Evolutionary conservation across 2,888 invertebrate species (phyloP).

Genomic region (Proisotoma minuta): DNA sequence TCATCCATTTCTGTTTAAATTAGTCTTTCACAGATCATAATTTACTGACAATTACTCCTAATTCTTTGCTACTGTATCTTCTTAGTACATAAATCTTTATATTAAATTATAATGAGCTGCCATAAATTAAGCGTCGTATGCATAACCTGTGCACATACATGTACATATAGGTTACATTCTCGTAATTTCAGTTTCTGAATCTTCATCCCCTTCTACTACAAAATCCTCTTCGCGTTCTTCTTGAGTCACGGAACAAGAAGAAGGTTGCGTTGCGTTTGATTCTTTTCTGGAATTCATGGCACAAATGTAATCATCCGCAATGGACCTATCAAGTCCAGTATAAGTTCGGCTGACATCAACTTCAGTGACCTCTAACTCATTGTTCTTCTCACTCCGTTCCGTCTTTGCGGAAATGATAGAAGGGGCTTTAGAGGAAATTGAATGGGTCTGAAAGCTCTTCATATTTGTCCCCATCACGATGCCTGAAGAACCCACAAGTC

Average conservation of each 20-base stretch:
- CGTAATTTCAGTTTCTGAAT: conserved; percentile 22
- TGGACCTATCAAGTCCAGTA: conserved; percentile 52
- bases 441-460: conserved; percentile 4
- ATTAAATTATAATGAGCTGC: too few species aligned
- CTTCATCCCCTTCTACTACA: conserved; percentile 12
- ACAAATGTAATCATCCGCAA: conserved; percentile 52
- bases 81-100: too few species aligned
- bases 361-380: conserved; percentile 48
- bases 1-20: too few species aligned
- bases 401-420: conserved; percentile 19
- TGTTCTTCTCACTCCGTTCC: conserved; percentile 37
- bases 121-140: too few species aligned
- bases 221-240: conserved; percentile 8
- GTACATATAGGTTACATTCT: conserved; percentile 12
- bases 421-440: conserved; percentile 3
- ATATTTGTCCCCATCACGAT: neutral
- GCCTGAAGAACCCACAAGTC: neutral
- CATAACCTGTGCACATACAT: neutral
- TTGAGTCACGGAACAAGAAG: too few species aligned
- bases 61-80: too few species aligned
- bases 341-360: conserved; percentile 51
- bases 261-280: too few species aligned
- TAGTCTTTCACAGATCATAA: too few species aligned
- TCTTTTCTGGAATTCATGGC: conserved; percentile 7
- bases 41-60: too few species aligned